Evolutionary conservation across 2,888 invertebrate species (phyloP).

Genomic region (Brenthis daphne): DNA sequence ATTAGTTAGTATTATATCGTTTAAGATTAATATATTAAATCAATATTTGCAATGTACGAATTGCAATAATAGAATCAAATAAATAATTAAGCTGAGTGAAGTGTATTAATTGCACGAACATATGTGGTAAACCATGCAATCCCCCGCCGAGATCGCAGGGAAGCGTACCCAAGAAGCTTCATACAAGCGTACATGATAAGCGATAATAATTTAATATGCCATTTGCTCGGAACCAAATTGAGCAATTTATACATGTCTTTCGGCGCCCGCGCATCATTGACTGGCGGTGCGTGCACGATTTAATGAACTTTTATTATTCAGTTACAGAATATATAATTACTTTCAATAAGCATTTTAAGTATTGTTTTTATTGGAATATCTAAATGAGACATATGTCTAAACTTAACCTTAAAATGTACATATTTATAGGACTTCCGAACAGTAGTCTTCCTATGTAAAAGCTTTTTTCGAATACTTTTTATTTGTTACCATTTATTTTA

Average conservation of each 20-base stretch:
- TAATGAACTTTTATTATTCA: slow-evolving; percentile 50
- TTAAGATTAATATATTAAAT: too few relatives aligned
- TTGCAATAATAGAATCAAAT: background rate
- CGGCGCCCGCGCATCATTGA: slow-evolving; percentile 44
- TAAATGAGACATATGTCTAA: too few relatives aligned
- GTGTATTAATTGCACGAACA: slow-evolving; percentile 41
- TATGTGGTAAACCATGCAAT: slow-evolving; percentile 38
- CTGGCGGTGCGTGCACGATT: slow-evolving; percentile 48
- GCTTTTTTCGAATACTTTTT: too few relatives aligned
- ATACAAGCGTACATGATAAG: slow-evolving; percentile 53
- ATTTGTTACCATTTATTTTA: too few relatives aligned
- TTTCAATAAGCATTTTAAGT: slow-evolving; percentile 37
- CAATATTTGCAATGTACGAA: too few relatives aligned
- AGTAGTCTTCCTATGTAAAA: too few relatives aligned
- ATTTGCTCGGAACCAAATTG: slow-evolving; percentile 71
- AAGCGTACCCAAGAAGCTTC: slow-evolving; percentile 67
- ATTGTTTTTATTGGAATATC: background rate
- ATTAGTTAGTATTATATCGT: too few relatives aligned
- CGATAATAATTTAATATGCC: slow-evolving; percentile 73
- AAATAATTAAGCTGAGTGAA: slow-evolving; percentile 25
- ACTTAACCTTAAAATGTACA: too few relatives aligned
- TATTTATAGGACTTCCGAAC: too few relatives aligned
- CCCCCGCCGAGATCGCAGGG: slow-evolving; percentile 54
- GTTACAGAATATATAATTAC: slow-evolving; percentile 55
- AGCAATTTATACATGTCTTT: slow-evolving; percentile 72